Percentiles rank a stretch among this genome's conserved stretches.
Conservation (phyloP, 2,888 invertebrate genomes). For the Argyresthia goedartella region DNA sequence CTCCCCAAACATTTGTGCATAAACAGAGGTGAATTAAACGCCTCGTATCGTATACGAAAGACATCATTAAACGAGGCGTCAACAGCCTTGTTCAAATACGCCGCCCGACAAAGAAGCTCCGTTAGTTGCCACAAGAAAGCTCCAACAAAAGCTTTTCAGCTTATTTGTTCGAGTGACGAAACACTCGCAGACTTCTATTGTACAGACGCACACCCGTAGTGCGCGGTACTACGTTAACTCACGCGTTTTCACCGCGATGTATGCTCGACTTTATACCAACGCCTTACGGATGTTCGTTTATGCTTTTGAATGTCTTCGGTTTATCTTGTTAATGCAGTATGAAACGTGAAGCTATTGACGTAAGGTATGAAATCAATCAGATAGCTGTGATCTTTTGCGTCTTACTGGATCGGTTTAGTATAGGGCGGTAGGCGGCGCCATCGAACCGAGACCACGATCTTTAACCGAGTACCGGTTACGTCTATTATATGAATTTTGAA, state of each 20-base stretch:
- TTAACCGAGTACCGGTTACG: slow-evolving; percentile 3
- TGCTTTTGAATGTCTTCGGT: background rate
- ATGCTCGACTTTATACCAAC: background rate
- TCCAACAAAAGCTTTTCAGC: slow-evolving; percentile 46
- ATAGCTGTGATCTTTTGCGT: background rate
- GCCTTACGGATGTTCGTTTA: background rate
- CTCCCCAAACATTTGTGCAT: background rate
- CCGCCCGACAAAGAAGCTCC: slow-evolving; percentile 39
- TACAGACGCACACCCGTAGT: slow-evolving; percentile 35
- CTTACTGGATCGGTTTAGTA: background rate
- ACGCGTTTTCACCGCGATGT: background rate
- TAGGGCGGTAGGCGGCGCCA: slow-evolving; percentile 10
- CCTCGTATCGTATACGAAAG: slow-evolving; percentile 2
- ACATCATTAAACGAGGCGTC: slow-evolving; percentile 48
- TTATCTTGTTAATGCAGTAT: background rate
- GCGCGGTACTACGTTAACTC: slow-evolving; percentile 8
- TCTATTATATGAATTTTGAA: background rate
- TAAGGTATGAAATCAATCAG: background rate
- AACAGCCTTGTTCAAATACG: slow-evolving; percentile 45
- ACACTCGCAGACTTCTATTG: slow-evolving; percentile 44
- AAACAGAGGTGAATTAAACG: background rate
- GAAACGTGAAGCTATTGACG: background rate
- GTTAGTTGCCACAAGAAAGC: slow-evolving; percentile 31
- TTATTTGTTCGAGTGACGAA: slow-evolving; percentile 48
- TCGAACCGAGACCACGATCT: slow-evolving; percentile 3